Evolutionary conservation across 2,888 invertebrate genomes (phyloP), one percentile per base, ranked within the genome.

Genomic region (Didymodactylos carnosus): DNA sequence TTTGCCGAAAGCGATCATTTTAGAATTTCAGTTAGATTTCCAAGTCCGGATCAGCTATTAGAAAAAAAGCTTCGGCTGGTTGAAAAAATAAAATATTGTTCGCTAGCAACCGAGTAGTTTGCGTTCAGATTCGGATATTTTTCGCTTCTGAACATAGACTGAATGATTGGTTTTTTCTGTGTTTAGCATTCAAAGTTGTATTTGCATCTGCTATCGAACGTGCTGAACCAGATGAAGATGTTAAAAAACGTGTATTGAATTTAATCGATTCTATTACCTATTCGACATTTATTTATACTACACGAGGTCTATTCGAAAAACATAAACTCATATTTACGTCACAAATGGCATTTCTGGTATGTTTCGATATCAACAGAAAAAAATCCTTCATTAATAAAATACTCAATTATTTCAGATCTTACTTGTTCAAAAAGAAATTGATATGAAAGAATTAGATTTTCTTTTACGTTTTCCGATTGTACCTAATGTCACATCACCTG

Each of bases 401-500:
- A n/a, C 3, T 29, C 29, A 0, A 29, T n/a, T 5, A 46, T 46
- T 77, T 29, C 76, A 77, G 70, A 73, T 76, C 39, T 69, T 75
- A 43, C 27, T 75, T 19, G 23, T 72, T 3, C 39, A 43, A 8
- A 77, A 75, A 69, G 75, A 76, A 71, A 75, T 77, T 14, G 72
- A 72, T 69, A 27, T 62, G 8, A 72, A 76, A 43, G 73, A 76
- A 41, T 39, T 77, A 23, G 77, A 77, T 40, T 77, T 77, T 71
- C 69, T 77, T 19, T 49, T 77, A 16, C 88, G 94, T 74, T 94
- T 94, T 82, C 94, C 94, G 10, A 87, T 91, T 76, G 90, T 91
- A 77, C 92, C 92, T 0, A 93, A 94, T 81, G 90, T 94, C 4
- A 91, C 90, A 25, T 91, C 91, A 80, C 94, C 94, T 1, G 94